phyloP scores from a whole-genome alignment of 2,888 invertebrate genomes.

The Rotaria socialis region DNA sequence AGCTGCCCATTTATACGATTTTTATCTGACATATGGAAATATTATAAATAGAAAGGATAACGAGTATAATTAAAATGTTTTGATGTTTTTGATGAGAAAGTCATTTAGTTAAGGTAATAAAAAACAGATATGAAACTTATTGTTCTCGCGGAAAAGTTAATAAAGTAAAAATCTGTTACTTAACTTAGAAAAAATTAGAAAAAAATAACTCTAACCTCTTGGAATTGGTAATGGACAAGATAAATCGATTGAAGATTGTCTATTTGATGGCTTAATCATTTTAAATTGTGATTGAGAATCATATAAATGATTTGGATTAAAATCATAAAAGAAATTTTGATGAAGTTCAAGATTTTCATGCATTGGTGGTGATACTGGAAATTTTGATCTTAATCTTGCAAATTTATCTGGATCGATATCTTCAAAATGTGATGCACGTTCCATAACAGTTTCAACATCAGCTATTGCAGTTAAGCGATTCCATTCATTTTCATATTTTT shows the following conservation, averaged over 20 bases:
- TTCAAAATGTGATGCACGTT: conserved; percentile 46
- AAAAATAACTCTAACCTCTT: background rate
- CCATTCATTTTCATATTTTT: conserved; percentile 43
- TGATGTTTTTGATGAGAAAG: background rate
- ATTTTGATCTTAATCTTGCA: conserved; percentile 39
- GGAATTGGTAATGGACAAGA: background rate
- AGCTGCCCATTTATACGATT: background rate
- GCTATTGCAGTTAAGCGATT: conserved; percentile 41
- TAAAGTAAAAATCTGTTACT: too few relatives aligned
- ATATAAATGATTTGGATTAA: conserved; percentile 22
- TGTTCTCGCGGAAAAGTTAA: background rate
- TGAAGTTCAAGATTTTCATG: background rate
- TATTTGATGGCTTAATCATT: background rate
- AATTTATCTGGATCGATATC: conserved; percentile 45
- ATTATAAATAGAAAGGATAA: background rate
- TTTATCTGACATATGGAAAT: background rate
- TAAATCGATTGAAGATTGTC: background rate
- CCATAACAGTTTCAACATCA: conserved; percentile 44
- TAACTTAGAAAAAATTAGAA: background rate
- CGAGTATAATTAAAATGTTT: background rate
- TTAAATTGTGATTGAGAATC: conserved; percentile 17
- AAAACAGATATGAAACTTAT: background rate
- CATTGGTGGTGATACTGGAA: background rate
- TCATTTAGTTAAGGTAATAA: background rate
- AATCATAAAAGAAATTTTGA: conserved; percentile 4